Evolutionary conservation across 2,113 vertebrate species (phyloP), one percentile per base, ranked within the genome.

Genomic region (Zosterops hypoxanthus): DNA sequence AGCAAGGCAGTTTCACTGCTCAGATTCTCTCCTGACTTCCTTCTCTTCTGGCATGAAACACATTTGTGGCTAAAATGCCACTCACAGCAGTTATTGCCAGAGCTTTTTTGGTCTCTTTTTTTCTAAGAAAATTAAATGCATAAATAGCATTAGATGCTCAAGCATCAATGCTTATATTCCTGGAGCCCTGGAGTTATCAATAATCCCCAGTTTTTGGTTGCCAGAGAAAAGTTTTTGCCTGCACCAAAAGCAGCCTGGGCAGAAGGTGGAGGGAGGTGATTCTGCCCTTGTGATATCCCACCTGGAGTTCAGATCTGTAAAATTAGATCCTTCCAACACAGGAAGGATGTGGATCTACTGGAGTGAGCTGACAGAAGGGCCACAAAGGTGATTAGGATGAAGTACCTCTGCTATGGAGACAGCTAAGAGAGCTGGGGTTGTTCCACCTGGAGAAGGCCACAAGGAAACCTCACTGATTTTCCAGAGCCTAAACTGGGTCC

Each of bases 401-500:
- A 65, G 17, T 34, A 50, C 42, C 14, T 65, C 50, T 57, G n/a
- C n/a, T 61, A 5, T 34, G 47, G 34, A 41, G 24, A 47, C 24
- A 53, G 29, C 29, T 34, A 55, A 46, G 61, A 61, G 14, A 26
- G 11, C 16, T 76, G 79, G 9, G 12, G 17, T 12, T 68, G 46
- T 4, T 75, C 25, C 8, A 2, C 13, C 39, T 53, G 53, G 55
- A 68, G 29, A 60, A 76, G n/a, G 25, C 21, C 61, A 9, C 21
- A 61, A 69, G 34, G 28, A 69, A 28, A 82, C 4, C 3, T 61
- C 17, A 15, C 10, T 41, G 39, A 34, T 23, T 29, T 47, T 15
- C 47, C 22, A 47, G 29, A 26, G 23, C 47, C 22, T 31, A 23
- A 75, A 68, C 0, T 0, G 16, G 11, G 14, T 22, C n/a, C 39